Evolutionary conservation across 2,113 vertebrate species (phyloP), one percentile per base, ranked within the genome.

Genomic region (Micronycteris hirsuta): DNA sequence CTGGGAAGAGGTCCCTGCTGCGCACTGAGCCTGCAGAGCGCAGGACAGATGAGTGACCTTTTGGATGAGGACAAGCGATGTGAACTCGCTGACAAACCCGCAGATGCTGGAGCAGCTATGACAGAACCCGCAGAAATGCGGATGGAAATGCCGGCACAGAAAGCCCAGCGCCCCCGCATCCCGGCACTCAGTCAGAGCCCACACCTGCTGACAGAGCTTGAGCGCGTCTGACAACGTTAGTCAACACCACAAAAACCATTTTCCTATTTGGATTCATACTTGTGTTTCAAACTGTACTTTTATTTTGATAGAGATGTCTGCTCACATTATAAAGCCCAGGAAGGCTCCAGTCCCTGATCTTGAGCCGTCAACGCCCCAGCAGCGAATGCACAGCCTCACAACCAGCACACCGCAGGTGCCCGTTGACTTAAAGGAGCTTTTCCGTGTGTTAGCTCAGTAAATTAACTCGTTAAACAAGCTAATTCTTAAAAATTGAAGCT

Each of bases 1-100:
- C 80, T 80, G 70, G 88, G 68, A 85, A 90, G 90, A 61, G 10
- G 87, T 65, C 71, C 83, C 95, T 24, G 7, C 43, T 94, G 89
- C 4, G 86, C 49, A 84, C 91, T 70, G 7, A 1, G 74, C 95
- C 92, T 83, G 96, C 61, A 3, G 38, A 77, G 41, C 36, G 81
- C 68, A 52, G 38, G 86, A 89, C 63, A 93, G 87, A 91, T 70
- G 70, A 73, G 47, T 36, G 97, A 97, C 97, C 97, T 98, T 97
- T 26, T 12, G 58, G 9, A 28, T 61, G 58, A 12, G 58, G 9
- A 28, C 58, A 28, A 28, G 26, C 24, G 10, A 8, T 4, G 11
- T 12, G 58, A 61, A 61, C 58, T 26, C 58, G 5, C 58, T 12
- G 58, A 61, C 58, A 61, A 61, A 61, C 58, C 58, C 10, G 24